A percentile compares a stretch with the other conserved stretches of the same genome.
Conservation (phyloP, 2,797 vertebrate species). For the Uromys caudimaculatus region DNA sequence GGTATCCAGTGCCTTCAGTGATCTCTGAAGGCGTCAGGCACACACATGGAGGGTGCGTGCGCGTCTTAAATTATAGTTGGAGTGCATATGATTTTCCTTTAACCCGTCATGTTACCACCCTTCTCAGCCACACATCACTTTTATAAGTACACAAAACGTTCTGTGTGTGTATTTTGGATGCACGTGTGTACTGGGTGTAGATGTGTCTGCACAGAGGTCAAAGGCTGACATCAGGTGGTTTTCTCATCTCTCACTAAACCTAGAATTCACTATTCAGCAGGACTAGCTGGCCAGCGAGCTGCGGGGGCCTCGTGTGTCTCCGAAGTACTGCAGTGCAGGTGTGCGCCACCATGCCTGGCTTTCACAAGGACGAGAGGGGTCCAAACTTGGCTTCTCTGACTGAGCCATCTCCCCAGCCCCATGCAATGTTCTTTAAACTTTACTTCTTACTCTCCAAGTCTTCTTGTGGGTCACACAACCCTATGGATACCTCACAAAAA, state of each 20-base stretch:
- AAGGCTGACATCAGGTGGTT: background rate
- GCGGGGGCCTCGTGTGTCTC: background rate
- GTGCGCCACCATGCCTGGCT: background rate
- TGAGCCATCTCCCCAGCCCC: background rate
- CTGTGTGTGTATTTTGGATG: background rate
- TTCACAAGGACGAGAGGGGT: background rate
- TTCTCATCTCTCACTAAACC: background rate
- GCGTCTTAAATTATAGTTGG: background rate
- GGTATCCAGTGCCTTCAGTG: background rate
- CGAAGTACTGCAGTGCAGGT: background rate
- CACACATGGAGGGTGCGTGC: rapidly evolving
- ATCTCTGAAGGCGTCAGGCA: background rate
- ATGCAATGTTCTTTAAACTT: slow-evolving; percentile 47
- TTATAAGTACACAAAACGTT: background rate
- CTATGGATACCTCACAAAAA: slow-evolving; percentile 30
- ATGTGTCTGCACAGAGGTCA: background rate
- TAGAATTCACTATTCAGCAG: background rate
- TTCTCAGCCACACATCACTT: background rate
- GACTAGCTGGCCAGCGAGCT: background rate
- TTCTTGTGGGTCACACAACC: background rate
- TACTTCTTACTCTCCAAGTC: background rate
- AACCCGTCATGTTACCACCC: background rate
- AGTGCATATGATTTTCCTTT: background rate
- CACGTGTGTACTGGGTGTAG: background rate
- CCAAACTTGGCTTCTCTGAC: background rate